A percentile compares a stretch with the other conserved stretches of the same genome.
Conservation (phyloP, 2,113 vertebrate genomes). For the Isichthys henryi region DNA sequence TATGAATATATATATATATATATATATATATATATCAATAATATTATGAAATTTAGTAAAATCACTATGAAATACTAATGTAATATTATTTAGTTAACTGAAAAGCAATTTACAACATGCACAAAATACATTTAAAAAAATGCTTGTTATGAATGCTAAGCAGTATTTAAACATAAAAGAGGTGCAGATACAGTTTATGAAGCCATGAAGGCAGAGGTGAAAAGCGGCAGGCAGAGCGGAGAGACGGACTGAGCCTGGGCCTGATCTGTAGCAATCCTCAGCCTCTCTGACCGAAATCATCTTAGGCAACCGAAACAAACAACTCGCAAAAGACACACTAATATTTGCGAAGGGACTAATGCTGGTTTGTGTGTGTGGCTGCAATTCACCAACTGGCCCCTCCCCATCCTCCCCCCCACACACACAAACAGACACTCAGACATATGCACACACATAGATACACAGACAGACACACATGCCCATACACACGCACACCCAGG, state of each 20-base stretch:
- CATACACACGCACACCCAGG: slow-evolving; percentile 31
- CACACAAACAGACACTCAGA: slow-evolving; percentile 1
- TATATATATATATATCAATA: background rate
- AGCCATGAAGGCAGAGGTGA: background rate
- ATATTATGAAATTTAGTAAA: background rate
- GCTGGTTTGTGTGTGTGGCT: slow-evolving; percentile 35
- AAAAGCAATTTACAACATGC: background rate
- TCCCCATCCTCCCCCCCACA: background rate
- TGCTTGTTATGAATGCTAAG: background rate
- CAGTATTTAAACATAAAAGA: background rate
- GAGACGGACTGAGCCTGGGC: slow-evolving; percentile 34
- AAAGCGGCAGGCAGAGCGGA: background rate
- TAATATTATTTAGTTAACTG: background rate
- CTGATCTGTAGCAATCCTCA: slow-evolving; percentile 55
- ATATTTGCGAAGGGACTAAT: slow-evolving; percentile 70
- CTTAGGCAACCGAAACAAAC: slow-evolving; percentile 69
- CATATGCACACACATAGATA: slow-evolving; percentile 22
- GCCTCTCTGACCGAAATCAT: slow-evolving; percentile 46
- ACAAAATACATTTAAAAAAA: background rate
- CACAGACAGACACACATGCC: slow-evolving; percentile 36
- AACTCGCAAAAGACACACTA: slow-evolving; percentile 73
- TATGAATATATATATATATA: background rate
- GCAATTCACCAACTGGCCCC: slow-evolving; percentile 12
- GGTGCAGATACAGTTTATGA: background rate
- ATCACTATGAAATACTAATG: background rate